Base-by-base conservation (phyloP, 2,888 invertebrate genomes). In the Linnaemya vulpina region DNA sequence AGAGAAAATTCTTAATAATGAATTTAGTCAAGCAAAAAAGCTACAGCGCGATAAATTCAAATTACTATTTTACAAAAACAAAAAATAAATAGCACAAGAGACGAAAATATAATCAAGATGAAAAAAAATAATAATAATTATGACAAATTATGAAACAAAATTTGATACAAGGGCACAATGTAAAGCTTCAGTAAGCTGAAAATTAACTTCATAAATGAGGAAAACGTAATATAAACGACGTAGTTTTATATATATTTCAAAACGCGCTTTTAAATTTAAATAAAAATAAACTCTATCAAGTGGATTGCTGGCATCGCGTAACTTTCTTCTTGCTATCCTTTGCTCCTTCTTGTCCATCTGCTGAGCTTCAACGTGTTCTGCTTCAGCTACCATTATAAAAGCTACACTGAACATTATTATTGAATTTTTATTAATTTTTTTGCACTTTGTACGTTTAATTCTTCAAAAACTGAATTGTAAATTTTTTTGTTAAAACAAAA, bases 1-100 rank as follows among this genome's bases (percentile, higher is more conserved):
- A 74, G 17, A 40, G 49, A 51, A 74, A 63, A 76, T 68, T n/a
- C 68, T 63, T 81, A 81, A 81, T 81, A 75, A 22, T 11, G 46
- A 70, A 75, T 62, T 75, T 62, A 43, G 43, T 22, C 46, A 62
- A 55, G 53, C 46, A 55, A 68, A 60, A n/a, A 68, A 40, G n/a
- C 7, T 13, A 58, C 25, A 58, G 58, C 43, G n/a, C 3, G 17
- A 67, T 17, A 17, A 53, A 17, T 11, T 25, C 62, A 71, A 51
- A 51, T 38, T 51, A 49, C 40, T n/a, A 25, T 49, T 67, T 46
- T 30, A 11, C 22, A 17, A 60, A 38, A 60, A 11, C 9, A 60
- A 38, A 38, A 60, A 55, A 5, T 30, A 5, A 30, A n/a, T n/a
- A n/a, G n/a, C n/a, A n/a, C n/a, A n/a, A 55, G 46, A 20, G n/a